Evolutionary conservation across 2,797 vertebrate genomes (phyloP).

Genomic region (Gila robusta): DNA sequence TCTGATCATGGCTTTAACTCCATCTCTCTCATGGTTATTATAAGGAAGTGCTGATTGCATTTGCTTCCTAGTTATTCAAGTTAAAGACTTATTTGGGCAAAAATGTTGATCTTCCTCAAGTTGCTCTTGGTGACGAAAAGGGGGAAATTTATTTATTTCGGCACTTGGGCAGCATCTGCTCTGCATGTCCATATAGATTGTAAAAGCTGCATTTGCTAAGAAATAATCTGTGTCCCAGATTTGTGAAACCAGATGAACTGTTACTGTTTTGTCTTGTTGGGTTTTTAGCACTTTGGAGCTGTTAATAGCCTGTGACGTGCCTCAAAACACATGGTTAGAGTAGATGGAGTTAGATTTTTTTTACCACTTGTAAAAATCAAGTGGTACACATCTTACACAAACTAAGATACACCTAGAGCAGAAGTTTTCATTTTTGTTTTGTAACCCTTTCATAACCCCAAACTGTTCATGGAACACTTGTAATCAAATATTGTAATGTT

Average conservation of each 20-base stretch:
- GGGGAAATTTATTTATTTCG: neutral
- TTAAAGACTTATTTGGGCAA: conserved; percentile 58
- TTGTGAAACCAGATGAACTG: neutral
- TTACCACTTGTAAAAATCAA: neutral
- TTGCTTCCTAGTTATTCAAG: conserved; percentile 41
- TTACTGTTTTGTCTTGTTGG: neutral
- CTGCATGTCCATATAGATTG: neutral
- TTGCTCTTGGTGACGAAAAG: neutral
- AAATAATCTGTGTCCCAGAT: neutral
- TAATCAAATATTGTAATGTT: neutral
- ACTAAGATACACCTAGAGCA: neutral
- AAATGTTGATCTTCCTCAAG: conserved; percentile 38
- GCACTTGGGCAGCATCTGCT: neutral
- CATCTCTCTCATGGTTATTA: conserved; percentile 5
- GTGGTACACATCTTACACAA: neutral
- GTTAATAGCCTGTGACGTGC: neutral
- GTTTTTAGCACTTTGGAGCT: neutral
- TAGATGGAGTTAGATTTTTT: too few species aligned
- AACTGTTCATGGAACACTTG: neutral
- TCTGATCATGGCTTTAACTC: conserved; percentile 8
- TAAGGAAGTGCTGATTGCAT: conserved; percentile 52
- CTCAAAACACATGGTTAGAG: neutral
- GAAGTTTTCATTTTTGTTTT: too few species aligned
- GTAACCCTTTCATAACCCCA: neutral
- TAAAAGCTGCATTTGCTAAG: neutral